Base-by-base conservation (phyloP, 2,797 vertebrate species). In the Saxicola maurus region DNA sequence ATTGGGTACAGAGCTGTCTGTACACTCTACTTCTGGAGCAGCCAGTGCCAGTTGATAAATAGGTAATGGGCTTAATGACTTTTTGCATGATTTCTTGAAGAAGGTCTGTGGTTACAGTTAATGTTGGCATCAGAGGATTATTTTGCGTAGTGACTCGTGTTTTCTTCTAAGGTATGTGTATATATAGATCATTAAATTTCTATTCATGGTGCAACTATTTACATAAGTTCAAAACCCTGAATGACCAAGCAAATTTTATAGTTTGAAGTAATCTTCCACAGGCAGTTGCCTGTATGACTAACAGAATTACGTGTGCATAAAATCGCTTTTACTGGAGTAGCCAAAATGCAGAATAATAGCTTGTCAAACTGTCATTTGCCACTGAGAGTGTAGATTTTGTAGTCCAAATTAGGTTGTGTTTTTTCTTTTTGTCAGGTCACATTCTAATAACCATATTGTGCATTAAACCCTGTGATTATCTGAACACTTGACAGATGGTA, bases 361-460 rank as follows among this genome's bases (percentile, higher is more conserved):
- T 96, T 97, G 97, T 97, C 97, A 97, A 97, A 95, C 93, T 97
- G 96, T 97, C 95, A 93, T 96, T 96, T 97, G 95, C 95, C 86
- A 97, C 96, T 95, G 94, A 97, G 96, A 97, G 97, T 95, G 96
- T 96, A 97, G 97, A 97, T 97, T 97, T 97, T 38, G 67, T 96
- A 96, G 96, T 97, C 96, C 96, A 97, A 97, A 98, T 97, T 97
- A 97, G 96, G 95, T 96, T 97, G 96, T 96, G 93, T 96, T 97
- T 97, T 96, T 95, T 84, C 82, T 96, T 97, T 96, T 97, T 97
- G 96, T 97, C 95, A 95, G 97, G 97, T 97, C 97, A 96, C 96
- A 96, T 97, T 96, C 96, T 97, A 97, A 97, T 97, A 97, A 97
- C 95, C 96, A 96, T 97, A 97, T 96, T 97, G 96, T 97, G 91